phyloP scores from a whole-genome alignment of 2,888 invertebrate genomes.

The Conus canariensis region DNA sequence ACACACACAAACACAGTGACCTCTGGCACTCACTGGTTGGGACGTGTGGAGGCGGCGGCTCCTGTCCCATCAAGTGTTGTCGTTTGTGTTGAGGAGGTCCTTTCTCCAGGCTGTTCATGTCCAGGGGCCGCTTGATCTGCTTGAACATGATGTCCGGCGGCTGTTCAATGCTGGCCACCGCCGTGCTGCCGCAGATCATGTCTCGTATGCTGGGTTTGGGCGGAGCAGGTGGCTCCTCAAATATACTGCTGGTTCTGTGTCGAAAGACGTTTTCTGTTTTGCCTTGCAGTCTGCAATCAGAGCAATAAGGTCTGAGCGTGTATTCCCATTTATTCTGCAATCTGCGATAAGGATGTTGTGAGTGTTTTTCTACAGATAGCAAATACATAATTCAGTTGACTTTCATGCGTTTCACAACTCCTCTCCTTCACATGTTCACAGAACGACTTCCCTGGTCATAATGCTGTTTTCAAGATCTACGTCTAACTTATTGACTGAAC shows the following conservation, averaged over 20 bases:
- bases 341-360: too few relatives aligned
- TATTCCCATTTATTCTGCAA: too few relatives aligned
- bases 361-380: too few relatives aligned
- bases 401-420: too few relatives aligned
- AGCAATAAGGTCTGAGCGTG: too few relatives aligned
- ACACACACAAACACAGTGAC: too few relatives aligned
- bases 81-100: slow-evolving; percentile 66
- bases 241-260: slow-evolving; percentile 60
- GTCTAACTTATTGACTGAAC: too few relatives aligned
- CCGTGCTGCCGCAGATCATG: slow-evolving; percentile 66
- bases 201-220: slow-evolving; percentile 59
- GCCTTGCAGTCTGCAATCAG: slow-evolving; percentile 62
- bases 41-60: neutral
- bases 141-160: slow-evolving; percentile 63
- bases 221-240: slow-evolving; percentile 58
- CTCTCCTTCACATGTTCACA: too few relatives aligned
- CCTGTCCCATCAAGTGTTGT: slow-evolving; percentile 23
- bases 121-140: slow-evolving; percentile 68
- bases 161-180: slow-evolving; percentile 64
- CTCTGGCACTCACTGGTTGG: neutral
- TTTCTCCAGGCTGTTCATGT: slow-evolving; percentile 72
- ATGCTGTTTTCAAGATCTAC: too few relatives aligned
- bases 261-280: slow-evolving; percentile 68
- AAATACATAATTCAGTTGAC: too few relatives aligned
- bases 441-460: too few relatives aligned